Base-by-base conservation (phyloP, 2,797 vertebrate species). In the Pangasius macronema region DNA sequence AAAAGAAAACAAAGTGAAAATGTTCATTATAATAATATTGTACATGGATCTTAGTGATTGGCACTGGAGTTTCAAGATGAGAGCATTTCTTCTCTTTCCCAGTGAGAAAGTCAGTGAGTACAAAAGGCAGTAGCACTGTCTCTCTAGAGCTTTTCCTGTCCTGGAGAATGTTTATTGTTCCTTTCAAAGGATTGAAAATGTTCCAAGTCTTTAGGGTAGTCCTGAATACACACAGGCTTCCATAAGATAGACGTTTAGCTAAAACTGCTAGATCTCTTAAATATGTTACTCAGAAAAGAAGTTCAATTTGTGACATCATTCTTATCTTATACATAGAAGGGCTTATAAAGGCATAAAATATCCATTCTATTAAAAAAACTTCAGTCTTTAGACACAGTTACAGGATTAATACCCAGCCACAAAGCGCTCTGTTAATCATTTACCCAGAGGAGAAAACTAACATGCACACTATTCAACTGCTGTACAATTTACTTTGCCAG, bases 151-250 rank as follows among this genome's bases (percentile, higher is more conserved):
- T 86, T 88, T 87, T 82, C 88, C 59, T 67, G 83, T 51, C 72
- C 46, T 82, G 61, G 82, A 81, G 88, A 91, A 91, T 86, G 83
- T 87, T 86, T 83, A 83, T 90, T 91, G 87, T 90, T 83, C 86
- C 87, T 63, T n/a, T 39, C 24, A 42, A 85, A 85, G 85, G 51
- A 86, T 85, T 89, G 82, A 89, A 86, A 86, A 53, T 73, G 85
- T 67, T 86, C 84, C 84, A 91, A 84, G 84, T 80, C 51, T 89
- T 75, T 30, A 76, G 80, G 39, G 55, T 33, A 33, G 53, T 36
- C 8, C 81, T 83, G n/a, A 53, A 67, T 27, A 30, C 39, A 42
- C 36, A 49, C 42, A 42, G 70, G 57, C 36, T 42, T 42, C 5
- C 36, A 68, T 36, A 30, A 33, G 49, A 53, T 53, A 22, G 2